These are phyloP conservation scores for Tetragnatha montana DNA, from an alignment of 2,888 invertebrate species.

Conservation along the genomic window DNA sequence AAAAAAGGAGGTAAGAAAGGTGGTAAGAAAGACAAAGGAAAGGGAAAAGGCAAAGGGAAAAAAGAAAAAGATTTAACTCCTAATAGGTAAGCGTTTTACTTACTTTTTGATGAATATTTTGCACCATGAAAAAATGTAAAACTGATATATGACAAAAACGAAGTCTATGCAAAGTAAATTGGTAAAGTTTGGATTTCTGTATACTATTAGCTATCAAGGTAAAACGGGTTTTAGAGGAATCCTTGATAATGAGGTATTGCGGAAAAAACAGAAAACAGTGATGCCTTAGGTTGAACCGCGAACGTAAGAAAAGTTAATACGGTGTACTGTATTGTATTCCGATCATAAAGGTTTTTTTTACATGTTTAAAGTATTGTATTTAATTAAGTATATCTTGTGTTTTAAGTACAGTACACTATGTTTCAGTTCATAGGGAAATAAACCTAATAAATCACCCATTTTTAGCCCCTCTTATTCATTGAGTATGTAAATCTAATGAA, in stretches of 20 bases:
- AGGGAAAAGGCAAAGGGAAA: conserved; percentile 66
- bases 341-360: background rate
- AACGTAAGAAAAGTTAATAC: too few species aligned
- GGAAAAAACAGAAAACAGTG: too few species aligned
- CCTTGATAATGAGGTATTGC: background rate
- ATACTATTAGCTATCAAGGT: too few species aligned
- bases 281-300: too few species aligned
- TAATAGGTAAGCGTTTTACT: conserved; percentile 51
- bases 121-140: too few species aligned
- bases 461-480: too few species aligned
- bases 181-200: background rate
- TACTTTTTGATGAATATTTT: background rate
- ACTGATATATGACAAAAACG: too few species aligned
- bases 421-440: too few species aligned
- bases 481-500: too few species aligned
- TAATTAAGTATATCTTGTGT: background rate
- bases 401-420: too few species aligned
- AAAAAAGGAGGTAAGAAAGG: conserved; percentile 65
- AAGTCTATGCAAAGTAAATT: background rate
- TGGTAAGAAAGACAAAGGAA: conserved; percentile 65
- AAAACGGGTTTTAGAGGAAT: background rate
- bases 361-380: background rate
- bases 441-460: too few species aligned
- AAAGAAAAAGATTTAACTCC: conserved; percentile 70
- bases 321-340: background rate